Evolutionary conservation across 2,797 vertebrate species (phyloP).

Genomic region (Borostomias antarcticus): DNA sequence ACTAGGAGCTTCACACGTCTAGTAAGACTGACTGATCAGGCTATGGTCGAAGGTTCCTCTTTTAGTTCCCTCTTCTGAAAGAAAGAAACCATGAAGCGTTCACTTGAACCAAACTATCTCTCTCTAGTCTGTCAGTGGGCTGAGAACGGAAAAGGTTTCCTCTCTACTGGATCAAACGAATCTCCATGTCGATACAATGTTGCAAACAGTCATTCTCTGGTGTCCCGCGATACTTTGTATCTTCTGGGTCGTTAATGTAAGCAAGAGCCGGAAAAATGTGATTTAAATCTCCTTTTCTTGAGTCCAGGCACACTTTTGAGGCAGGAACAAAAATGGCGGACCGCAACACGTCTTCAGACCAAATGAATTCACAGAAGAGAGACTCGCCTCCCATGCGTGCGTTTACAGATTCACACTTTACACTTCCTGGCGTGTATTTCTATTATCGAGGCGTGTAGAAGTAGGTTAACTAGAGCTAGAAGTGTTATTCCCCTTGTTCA

Average conservation of each 20-base stretch:
- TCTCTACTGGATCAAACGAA: slow-evolving; percentile 47
- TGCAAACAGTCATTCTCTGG: slow-evolving; percentile 17
- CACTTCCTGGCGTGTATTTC: slow-evolving; percentile 18
- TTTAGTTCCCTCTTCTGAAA: slow-evolving; percentile 77
- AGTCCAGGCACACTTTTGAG: slow-evolving; percentile 65
- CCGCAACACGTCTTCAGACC: slow-evolving; percentile 80
- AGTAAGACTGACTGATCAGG: slow-evolving; percentile 41
- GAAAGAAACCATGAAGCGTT: slow-evolving; percentile 41
- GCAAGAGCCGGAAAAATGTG: slow-evolving; percentile 50
- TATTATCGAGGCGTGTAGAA: not conserved
- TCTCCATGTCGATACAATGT: slow-evolving; percentile 54
- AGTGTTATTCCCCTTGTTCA: slow-evolving; percentile 47
- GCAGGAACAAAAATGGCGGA: slow-evolving; percentile 81
- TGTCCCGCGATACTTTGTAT: slow-evolving; percentile 27
- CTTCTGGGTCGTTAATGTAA: slow-evolving; percentile 26
- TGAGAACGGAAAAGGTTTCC: slow-evolving; percentile 59
- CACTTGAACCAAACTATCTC: slow-evolving; percentile 50
- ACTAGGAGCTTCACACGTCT: slow-evolving; percentile 17
- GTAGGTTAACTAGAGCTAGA: slow-evolving; percentile 10
- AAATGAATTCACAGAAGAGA: slow-evolving; percentile 48
- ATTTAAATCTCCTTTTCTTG: slow-evolving; percentile 50
- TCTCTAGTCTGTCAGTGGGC: slow-evolving; percentile 58
- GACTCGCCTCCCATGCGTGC: slow-evolving; percentile 46
- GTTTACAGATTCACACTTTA: slow-evolving; percentile 33
- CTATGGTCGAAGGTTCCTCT: slow-evolving; percentile 75